Base-by-base conservation (phyloP, 1,140 invertebrate species). In the Diploscapter pachys region DNA sequence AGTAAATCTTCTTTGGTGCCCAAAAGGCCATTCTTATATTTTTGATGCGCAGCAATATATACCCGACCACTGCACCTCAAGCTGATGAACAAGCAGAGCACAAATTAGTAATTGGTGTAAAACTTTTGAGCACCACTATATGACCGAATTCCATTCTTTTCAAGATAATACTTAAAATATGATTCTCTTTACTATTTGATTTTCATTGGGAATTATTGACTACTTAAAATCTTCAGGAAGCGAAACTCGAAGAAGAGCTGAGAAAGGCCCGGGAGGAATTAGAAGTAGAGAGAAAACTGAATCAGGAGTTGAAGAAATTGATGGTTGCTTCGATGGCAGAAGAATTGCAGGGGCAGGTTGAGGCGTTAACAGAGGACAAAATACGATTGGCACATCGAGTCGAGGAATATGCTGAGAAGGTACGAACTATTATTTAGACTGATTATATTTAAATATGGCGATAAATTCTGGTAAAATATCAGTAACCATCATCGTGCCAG, bases 351-450 rank as follows among this genome's bases (percentile, higher is more conserved):
- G 68, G 68, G 9, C 68, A 70, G 56, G 68, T 70, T 59, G 68
- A 70, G 8, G 68, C 68, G 53, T 61, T 70, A 6, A 70, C 68
- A 9, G 68, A 70, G 31, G 68, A 70, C 63, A 70, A 70, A 61
- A 59, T 70, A 5, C 68, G 68, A 49, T 70, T 70, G 68, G 68
- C 68, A 49, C 52, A 70, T 61, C 55, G 68, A 70, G 68, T 70
- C 13, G 68, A 70, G 51, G 68, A 70, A 51, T 70, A 70, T 70
- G 62, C 63, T 56, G 68, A 59, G 62, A 70, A 70, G 11, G 68
- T 70, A 51, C 59, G 68, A 48, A 4, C 53, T 1, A 9, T 65
- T 5, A 31, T 48, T 65, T 65, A 48, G 5, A 52, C 9, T 3
- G 54, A 3, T 5, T 52, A 48, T n/a, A 11, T n/a, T 49, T 68